phyloP scores from a whole-genome alignment of 2,113 vertebrate genomes.

The Gavia stellata region DNA sequence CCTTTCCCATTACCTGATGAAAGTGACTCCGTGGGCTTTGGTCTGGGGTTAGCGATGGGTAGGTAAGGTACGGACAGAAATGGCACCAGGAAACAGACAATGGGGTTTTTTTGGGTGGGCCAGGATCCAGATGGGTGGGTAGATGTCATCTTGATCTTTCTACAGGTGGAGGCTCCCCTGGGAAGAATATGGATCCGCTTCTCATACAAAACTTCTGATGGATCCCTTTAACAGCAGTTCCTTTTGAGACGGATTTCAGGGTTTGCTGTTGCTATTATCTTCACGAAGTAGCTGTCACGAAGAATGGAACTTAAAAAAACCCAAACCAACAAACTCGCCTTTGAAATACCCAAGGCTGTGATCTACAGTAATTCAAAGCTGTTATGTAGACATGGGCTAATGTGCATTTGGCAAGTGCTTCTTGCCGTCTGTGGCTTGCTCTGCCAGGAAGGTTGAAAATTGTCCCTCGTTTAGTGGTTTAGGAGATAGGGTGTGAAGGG shows the following conservation, averaged over 20 bases:
- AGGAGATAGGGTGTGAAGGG: fast-evolving
- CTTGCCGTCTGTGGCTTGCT: not conserved
- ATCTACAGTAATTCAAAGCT: not conserved
- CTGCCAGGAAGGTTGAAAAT: not conserved
- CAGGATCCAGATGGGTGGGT: no score
- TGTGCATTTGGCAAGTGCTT: not conserved
- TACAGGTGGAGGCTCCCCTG: not conserved
- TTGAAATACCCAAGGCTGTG: not conserved
- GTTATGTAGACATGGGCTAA: not conserved
- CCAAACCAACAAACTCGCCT: fast-evolving
- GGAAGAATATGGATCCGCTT: not conserved
- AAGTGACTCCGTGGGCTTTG: not conserved
- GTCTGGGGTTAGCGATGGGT: not conserved
- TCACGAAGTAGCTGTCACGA: not conserved
- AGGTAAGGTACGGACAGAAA: not conserved
- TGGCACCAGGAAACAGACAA: not conserved
- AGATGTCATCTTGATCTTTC: not conserved
- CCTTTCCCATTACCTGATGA: not conserved
- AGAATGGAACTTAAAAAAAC: not conserved
- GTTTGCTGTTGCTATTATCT: fast-evolving
- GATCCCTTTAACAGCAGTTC: not conserved
- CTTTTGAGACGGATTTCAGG: not conserved
- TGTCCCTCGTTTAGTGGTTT: not conserved
- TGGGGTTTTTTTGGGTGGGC: not conserved
- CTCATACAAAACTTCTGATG: fast-evolving